Evolutionary conservation across 2,797 vertebrate species (phyloP).

Genomic region (Enteromius fasciolatus): DNA sequence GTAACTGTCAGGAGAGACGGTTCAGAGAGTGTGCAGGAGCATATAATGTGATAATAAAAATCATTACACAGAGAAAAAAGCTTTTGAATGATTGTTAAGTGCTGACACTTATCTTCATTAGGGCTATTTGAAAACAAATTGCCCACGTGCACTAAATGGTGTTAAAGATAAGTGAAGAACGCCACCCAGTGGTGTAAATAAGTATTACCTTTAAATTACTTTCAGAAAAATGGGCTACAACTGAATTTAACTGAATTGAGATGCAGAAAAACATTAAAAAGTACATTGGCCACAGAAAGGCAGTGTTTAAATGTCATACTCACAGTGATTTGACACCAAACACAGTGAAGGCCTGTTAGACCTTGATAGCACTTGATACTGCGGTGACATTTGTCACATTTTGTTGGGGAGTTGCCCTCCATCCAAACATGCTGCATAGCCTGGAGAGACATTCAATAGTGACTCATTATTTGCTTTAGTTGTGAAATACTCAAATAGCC

Average conservation of each 20-base stretch:
- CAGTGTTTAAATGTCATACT: conserved; percentile 65
- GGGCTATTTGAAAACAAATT: neutral
- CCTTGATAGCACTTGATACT: conserved; percentile 97
- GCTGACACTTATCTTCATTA: conserved; percentile 35
- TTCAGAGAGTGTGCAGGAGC: neutral
- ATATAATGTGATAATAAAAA: conserved; percentile 37
- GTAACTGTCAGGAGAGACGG: conserved; percentile 10
- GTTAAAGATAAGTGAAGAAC: conserved; percentile 30
- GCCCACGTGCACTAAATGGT: neutral
- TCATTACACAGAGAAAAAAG: conserved; percentile 15
- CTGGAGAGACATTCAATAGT: conserved; percentile 69
- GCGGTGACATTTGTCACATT: conserved; percentile 91
- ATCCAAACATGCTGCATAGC: conserved; percentile 96
- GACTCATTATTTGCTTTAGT: neutral
- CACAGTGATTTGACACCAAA: conserved; percentile 94
- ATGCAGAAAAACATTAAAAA: neutral
- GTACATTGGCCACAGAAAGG: conserved; percentile 28
- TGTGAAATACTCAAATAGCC: neutral
- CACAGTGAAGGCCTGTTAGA: conserved; percentile 91
- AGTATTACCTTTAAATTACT: conserved; percentile 18
- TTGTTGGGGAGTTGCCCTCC: conserved; percentile 90
- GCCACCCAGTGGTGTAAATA: conserved; percentile 45
- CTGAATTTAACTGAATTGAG: neutral
- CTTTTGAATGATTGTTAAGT: conserved; percentile 23
- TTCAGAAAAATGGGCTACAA: neutral